These are phyloP conservation scores for Epirrhoe alternata DNA, from an alignment of 2,888 invertebrate species.

Conservation along the genomic window DNA sequence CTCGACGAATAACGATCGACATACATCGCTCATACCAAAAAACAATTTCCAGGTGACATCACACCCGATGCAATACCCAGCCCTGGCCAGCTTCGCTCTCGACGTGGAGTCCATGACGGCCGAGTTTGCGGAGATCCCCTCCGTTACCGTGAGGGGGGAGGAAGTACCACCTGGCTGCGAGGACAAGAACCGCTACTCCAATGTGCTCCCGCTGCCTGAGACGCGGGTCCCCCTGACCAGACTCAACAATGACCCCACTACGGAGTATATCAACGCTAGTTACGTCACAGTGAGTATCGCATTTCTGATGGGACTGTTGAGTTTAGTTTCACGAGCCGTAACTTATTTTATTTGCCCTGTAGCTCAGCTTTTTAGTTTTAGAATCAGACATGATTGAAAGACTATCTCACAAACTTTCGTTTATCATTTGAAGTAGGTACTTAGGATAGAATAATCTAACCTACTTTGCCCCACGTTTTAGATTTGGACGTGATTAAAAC, in stretches of 20 bases:
- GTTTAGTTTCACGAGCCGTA: no score
- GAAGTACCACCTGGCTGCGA: constrained; percentile 95
- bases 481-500: no score
- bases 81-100: constrained; percentile 89
- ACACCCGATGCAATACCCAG: constrained; percentile 91
- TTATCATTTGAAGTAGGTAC: no score
- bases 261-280: constrained; percentile 97
- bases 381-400: no score
- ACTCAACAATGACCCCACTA: constrained; percentile 90
- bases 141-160: constrained; percentile 90
- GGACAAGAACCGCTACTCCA: constrained; percentile 95
- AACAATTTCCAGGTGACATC: constrained; percentile 83
- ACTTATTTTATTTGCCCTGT: no score
- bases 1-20: no score
- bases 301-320: not conserved
- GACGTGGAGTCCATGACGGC: constrained; percentile 90
- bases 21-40: not conserved
- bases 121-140: constrained; percentile 93
- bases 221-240: constrained; percentile 92
- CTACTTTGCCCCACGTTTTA: no score
- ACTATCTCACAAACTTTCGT: no score
- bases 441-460: no score
- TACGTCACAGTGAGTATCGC: constrained; percentile 90
- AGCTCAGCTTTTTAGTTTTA: no score
- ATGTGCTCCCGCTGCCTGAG: constrained; percentile 97